A percentile compares a stretch with the other conserved stretches of the same genome.
Evolutionary conservation across 2,797 vertebrate genomes (phyloP).

Genomic region (Rhabdomys pumilio): DNA sequence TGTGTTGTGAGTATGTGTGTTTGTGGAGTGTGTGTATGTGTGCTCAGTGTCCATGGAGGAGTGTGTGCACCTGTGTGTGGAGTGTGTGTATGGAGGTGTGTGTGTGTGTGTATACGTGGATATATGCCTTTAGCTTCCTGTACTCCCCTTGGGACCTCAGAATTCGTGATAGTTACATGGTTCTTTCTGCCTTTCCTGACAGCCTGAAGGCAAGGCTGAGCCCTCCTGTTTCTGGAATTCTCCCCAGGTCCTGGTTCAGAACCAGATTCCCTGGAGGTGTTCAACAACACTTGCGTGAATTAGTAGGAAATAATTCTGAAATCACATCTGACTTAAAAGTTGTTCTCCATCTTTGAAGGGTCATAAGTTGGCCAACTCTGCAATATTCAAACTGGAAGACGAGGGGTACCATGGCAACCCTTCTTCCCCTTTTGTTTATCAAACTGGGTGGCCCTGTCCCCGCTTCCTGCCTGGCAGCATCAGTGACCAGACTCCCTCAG

Average conservation of each 20-base stretch:
- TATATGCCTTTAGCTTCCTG: neutral
- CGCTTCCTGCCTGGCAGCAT: slow-evolving; percentile 77
- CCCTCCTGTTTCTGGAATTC: neutral
- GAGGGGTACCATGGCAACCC: slow-evolving; percentile 67
- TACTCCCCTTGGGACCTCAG: neutral
- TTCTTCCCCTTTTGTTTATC: slow-evolving; percentile 63
- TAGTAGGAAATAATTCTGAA: slow-evolving; percentile 38
- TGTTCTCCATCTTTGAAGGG: slow-evolving; percentile 14
- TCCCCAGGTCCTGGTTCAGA: neutral
- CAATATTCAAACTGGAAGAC: slow-evolving; percentile 28
- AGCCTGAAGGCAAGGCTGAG: neutral
- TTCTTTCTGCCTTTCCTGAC: neutral
- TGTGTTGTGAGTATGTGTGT: neutral
- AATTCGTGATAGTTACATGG: neutral
- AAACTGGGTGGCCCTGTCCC: slow-evolving; percentile 70
- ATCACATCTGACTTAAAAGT: slow-evolving; percentile 23
- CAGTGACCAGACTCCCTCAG: neutral
- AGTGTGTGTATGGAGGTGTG: too few relatives aligned
- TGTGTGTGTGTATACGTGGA: neutral
- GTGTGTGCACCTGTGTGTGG: neutral
- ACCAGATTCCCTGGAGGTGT: neutral
- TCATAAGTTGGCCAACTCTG: slow-evolving; percentile 67
- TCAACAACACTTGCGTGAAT: neutral
- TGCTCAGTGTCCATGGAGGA: neutral
- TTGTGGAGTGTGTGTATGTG: neutral